Base-by-base conservation (phyloP, 2,888 invertebrate species). In the Pyrrhosoma nymphula region DNA sequence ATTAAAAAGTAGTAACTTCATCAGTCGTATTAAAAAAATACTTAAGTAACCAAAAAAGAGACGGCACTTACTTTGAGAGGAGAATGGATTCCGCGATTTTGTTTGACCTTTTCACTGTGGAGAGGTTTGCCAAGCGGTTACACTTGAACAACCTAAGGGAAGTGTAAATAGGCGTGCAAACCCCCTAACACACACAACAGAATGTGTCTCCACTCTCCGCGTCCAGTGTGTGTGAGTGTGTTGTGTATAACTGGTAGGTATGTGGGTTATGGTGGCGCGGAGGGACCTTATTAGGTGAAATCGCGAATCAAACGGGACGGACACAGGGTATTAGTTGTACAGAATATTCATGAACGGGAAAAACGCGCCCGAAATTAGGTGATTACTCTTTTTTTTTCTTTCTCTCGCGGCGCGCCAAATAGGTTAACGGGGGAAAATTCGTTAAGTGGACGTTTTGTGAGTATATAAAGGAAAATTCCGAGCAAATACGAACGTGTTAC, bases 371-470 rank as follows among this genome's bases (percentile, higher is more conserved):
- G 35, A 82, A 82, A 82, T 82, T 35, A 82, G 30, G 82, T 35
- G 82, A 82, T 82, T 82, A 82, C 35, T 82, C 35, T 82, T 30
- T 30, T 82, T 35, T 35, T 82, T 14, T n/a, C 69, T 14, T n/a
- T n/a, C n/a, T 20, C 60, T 60, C 60, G 2, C 16, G 6, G n/a
- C n/a, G n/a, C n/a, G 8, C 35, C 82, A 82, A 82, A 82, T 82
- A 82, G 82, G 82, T 82, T 82, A 82, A 82, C 69, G 82, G 82
- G 82, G 26, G 82, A 35, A 82, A 82, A 82, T 82, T 82, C 35
- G 82, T 82, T 30, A 82, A 35, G 82, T 82, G 82, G 35, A 26
- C 82, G n/a, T n/a, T 82, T 35, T n/a, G 82, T 8, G 14, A 8
- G 47, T 47, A 47, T 47, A 47, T 47, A 82, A 82, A 82, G 82